These are phyloP conservation scores for Calyptommatus sinebrachiatus DNA, from an alignment of 2,113 vertebrate genomes.

Conservation along the genomic window DNA sequence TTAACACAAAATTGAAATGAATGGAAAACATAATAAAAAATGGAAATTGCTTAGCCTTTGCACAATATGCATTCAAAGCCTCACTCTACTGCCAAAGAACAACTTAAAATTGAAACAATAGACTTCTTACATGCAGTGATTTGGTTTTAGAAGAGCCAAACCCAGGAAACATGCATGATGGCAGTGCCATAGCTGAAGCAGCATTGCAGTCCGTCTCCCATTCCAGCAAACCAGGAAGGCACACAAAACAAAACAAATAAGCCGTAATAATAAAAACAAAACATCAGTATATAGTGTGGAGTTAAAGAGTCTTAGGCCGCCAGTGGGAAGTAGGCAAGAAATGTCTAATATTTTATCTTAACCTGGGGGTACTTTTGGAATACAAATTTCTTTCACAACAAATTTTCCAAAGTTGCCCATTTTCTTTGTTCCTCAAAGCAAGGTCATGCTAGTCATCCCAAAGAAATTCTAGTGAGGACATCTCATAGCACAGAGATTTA, in stretches of 20 bases:
- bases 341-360: background rate
- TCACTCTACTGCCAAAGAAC: slow-evolving; percentile 33
- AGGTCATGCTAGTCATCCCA: background rate
- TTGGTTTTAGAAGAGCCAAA: slow-evolving; percentile 74
- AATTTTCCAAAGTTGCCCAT: background rate
- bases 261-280: background rate
- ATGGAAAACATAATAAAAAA: background rate
- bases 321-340: background rate
- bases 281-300: slow-evolving; percentile 17
- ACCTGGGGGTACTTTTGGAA: background rate
- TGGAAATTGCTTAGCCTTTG: background rate
- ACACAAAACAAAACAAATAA: slow-evolving; percentile 64
- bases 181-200: slow-evolving; percentile 68
- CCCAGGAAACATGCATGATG: slow-evolving; percentile 79
- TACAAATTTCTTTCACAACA: background rate
- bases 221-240: slow-evolving; percentile 69
- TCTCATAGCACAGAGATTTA: no score
- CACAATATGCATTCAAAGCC: slow-evolving; percentile 19
- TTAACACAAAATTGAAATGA: background rate
- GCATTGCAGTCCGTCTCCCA: slow-evolving; percentile 72
- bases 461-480: no score
- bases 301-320: slow-evolving; percentile 48
- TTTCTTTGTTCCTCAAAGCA: background rate
- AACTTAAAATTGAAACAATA: slow-evolving; percentile 42
- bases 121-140: slow-evolving; percentile 78